Conservation (phyloP, 2,888 invertebrate species). For the Bugula neritina region DNA sequence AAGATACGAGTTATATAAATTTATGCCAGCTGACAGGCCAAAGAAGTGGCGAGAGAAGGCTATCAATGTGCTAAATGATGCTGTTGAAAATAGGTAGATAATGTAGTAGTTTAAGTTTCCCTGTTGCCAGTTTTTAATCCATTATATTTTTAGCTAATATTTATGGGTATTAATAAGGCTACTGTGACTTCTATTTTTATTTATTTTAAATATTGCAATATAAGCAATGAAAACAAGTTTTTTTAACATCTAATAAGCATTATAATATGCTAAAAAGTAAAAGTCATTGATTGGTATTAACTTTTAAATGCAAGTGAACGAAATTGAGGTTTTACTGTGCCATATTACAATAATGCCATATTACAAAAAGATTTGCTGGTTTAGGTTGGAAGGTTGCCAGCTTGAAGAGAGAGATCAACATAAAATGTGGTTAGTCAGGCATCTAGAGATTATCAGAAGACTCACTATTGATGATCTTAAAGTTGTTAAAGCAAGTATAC, state of each 20-base stretch:
- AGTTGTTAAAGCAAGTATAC: conserved; percentile 65
- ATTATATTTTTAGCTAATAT: too few relatives aligned
- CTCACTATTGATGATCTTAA: conserved; percentile 82
- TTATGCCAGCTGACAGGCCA: conserved; percentile 87
- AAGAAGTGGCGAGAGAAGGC: conserved; percentile 83
- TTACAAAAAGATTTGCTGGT: too few relatives aligned
- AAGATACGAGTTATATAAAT: conserved; percentile 74
- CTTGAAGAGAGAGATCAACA: conserved; percentile 83
- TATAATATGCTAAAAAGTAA: too few relatives aligned
- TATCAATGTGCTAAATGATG: conserved; percentile 64
- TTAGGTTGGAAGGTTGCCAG: conserved; percentile 87
- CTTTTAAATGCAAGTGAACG: too few relatives aligned
- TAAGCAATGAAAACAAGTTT: neutral
- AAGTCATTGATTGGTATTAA: too few relatives aligned
- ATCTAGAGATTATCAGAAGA: conserved; percentile 77
- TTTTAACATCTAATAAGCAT: neutral
- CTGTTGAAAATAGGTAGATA: conserved; percentile 54
- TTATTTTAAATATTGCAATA: neutral
- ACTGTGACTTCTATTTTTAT: too few relatives aligned
- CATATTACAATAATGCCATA: too few relatives aligned
- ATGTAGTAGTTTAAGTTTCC: too few relatives aligned
- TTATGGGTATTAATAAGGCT: too few relatives aligned
- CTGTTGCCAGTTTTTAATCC: too few relatives aligned
- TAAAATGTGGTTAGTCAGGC: conserved; percentile 91
- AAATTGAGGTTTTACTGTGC: too few relatives aligned